Evolutionary conservation across 2,797 vertebrate species (phyloP), one percentile per base, ranked within the genome.

Genomic region (Lithobates pipiens): DNA sequence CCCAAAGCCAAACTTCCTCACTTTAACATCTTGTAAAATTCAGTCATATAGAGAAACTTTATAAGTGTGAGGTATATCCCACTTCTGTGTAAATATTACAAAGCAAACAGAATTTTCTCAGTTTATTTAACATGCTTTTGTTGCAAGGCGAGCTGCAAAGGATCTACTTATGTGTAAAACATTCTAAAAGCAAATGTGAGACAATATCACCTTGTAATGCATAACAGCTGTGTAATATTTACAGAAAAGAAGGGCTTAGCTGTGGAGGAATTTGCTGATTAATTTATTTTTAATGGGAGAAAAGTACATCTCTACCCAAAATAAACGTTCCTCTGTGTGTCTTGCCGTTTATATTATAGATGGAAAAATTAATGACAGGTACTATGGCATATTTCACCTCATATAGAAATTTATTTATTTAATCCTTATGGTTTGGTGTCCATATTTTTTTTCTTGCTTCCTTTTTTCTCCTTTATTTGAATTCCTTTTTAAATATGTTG

Each of bases 271-370:
- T 95, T 94, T 94, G 94, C 94, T 95, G 95, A 95, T 95, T 95
- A 95, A 94, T 95, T 95, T 95, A 93, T 94, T 95, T 95, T 95
- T 95, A 95, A 95, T 94, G 94, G 94, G 91, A 93, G 92, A 92
- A 92, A 94, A 95, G 94, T 95, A 94, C 92, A 93, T 92, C 90
- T 89, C 93, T 89, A 94, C 69, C 94, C 94, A 95, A 94, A 94
- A 95, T 94, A 95, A 95, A 95, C 94, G 94, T 93, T 91, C 90
- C 92, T 92, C 89, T 95, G 94, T 95, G 90, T 94, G 93, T 92
- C 93, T 95, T 93, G 91, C 93, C 94, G 91, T 93, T 93, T 90
- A 92, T 93, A 91, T 92, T 94, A 94, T 94, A 93, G 91, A 92
- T 94, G 94, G 94, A 95, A 95, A 95, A 95, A 94, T 93, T 94